Evolutionary conservation across 2,797 vertebrate species (phyloP).

Genomic region (Lemur catta): DNA sequence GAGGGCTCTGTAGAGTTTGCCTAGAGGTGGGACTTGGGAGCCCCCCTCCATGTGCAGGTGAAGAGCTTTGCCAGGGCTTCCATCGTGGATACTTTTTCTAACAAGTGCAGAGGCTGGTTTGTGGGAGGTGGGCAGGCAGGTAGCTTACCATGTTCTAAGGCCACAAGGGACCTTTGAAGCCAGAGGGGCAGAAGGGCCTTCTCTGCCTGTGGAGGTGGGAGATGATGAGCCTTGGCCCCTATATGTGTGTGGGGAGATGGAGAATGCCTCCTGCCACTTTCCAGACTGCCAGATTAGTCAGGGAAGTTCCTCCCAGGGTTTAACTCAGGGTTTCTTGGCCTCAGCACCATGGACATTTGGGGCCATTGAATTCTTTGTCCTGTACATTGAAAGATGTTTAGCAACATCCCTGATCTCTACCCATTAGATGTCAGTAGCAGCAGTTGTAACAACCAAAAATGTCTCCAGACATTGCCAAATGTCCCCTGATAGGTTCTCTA

Average conservation of each 20-base stretch:
- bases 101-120: background rate
- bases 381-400: conserved; percentile 3
- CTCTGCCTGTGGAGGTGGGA: background rate
- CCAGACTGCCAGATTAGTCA: background rate
- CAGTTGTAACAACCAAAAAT: conserved; percentile 30
- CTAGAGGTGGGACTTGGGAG: background rate
- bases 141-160: conserved; percentile 11
- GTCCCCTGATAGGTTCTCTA: background rate
- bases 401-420: background rate
- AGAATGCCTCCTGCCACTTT: background rate
- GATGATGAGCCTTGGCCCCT: background rate
- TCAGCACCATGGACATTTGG: background rate
- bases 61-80: background rate
- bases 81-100: background rate
- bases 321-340: background rate
- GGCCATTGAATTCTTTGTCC: conserved; percentile 28
- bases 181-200: background rate
- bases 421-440: background rate
- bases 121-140: background rate
- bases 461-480: conserved; percentile 2
- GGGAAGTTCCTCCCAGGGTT: background rate
- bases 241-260: background rate
- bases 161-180: conserved; percentile 24
- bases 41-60: background rate
- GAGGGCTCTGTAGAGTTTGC: background rate